phyloP scores from a whole-genome alignment of 2,888 invertebrate species.

The Tanytarsus gracilentus region DNA sequence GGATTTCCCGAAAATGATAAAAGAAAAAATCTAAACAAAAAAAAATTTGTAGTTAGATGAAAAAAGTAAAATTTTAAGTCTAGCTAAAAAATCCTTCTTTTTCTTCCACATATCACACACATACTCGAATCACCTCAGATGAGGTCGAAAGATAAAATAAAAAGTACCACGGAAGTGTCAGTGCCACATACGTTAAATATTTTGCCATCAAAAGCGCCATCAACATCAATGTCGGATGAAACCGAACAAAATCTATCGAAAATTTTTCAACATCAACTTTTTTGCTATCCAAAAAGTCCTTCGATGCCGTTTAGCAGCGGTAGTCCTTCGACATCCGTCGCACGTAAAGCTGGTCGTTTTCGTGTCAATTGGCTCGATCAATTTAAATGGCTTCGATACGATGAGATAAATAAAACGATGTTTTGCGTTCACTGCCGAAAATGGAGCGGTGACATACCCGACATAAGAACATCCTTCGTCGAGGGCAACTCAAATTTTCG shows the following conservation, averaged over 20 bases:
- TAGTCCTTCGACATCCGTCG: constrained; percentile 34
- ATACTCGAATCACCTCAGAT: not conserved
- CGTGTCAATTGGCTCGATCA: constrained; percentile 57
- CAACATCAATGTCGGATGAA: not conserved
- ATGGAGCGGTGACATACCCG: constrained; percentile 60
- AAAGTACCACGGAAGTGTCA: not conserved
- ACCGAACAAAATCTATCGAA: not conserved
- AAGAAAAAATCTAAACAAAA: constrained; percentile 3
- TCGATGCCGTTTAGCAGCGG: no score
- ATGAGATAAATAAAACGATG: constrained; percentile 58
- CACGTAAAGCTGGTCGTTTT: constrained; percentile 57
- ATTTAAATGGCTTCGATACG: constrained; percentile 65
- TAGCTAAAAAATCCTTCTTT: not conserved
- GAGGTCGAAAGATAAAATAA: no score
- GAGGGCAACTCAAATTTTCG: constrained; percentile 68
- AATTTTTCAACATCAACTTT: not conserved
- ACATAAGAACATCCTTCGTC: constrained; percentile 69
- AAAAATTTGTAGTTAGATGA: not conserved
- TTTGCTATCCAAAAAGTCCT: not conserved
- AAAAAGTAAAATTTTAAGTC: not conserved
- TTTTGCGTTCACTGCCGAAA: constrained; percentile 64
- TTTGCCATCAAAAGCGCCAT: not conserved
- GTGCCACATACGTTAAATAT: not conserved
- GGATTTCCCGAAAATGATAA: not conserved
- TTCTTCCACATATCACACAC: not conserved